These are phyloP conservation scores for Euura lappo DNA, from an alignment of 1,140 invertebrate species.

Conservation along the genomic window DNA sequence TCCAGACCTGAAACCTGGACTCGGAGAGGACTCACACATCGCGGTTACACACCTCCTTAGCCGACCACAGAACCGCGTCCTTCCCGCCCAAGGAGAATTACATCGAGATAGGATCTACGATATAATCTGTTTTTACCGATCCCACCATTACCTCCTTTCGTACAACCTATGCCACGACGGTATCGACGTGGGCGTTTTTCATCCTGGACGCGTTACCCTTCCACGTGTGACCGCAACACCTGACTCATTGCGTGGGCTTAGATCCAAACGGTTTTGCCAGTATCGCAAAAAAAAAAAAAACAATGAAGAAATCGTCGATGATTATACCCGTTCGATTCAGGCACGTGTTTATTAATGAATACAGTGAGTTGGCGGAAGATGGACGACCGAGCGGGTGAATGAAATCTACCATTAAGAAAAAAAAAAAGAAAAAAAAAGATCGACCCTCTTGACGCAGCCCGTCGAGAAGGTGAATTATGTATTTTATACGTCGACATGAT, in stretches of 20 bases:
- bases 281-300: conserved; percentile 20
- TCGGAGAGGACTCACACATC: too few relatives aligned
- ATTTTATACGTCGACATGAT: conserved; percentile 37
- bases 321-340: too few relatives aligned
- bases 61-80: not conserved
- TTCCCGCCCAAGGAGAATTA: conserved; percentile 6
- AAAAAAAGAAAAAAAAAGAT: conserved; percentile 13
- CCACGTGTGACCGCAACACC: conserved; percentile 1
- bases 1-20: not conserved
- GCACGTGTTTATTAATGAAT: too few relatives aligned
- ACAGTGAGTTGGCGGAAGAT: too few relatives aligned
- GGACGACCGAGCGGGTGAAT: too few relatives aligned
- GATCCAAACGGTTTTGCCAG: too few relatives aligned
- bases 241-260: not conserved
- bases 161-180: not conserved
- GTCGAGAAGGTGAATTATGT: not conserved
- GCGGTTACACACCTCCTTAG: too few relatives aligned
- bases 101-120: not conserved
- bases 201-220: not conserved
- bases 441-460: not conserved
- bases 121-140: conserved; percentile 3
- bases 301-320: too few relatives aligned
- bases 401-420: not conserved
- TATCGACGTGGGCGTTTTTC: not conserved
- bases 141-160: not conserved